Evolutionary conservation across 2,797 vertebrate genomes (phyloP).

Genomic region (Pipistrellus nathusii): DNA sequence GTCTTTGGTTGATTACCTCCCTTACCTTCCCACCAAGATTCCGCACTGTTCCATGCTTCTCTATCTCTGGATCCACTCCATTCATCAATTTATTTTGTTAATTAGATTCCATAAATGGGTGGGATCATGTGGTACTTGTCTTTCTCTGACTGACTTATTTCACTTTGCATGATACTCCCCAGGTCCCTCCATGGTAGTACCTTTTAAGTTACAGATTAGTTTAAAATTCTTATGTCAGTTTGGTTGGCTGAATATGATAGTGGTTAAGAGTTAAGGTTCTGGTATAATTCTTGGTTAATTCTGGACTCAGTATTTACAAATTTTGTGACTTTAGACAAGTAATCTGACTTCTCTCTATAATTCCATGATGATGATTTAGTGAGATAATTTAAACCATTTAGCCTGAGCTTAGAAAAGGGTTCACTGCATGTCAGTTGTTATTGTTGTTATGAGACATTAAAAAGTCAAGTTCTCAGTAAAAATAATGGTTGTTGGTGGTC

Average conservation of each 20-base stretch:
- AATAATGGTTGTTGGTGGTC: conserved; percentile 17
- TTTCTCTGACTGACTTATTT: too few relatives aligned
- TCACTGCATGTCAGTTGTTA: conserved; percentile 5
- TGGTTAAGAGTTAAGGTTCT: conserved; percentile 1
- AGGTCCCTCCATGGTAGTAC: too few relatives aligned
- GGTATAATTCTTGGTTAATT: conserved; percentile 7
- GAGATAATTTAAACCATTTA: conserved; percentile 19
- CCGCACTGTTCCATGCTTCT: too few relatives aligned
- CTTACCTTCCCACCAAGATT: too few relatives aligned
- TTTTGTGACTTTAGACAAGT: neutral
- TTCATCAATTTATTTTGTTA: too few relatives aligned
- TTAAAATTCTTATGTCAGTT: conserved; percentile 6
- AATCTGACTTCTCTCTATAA: neutral
- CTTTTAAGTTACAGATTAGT: neutral
- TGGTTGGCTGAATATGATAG: neutral
- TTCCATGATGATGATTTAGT: conserved; percentile 28
- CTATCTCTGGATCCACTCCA: too few relatives aligned
- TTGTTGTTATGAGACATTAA: conserved; percentile 39
- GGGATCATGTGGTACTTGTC: too few relatives aligned
- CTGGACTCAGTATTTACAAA: neutral
- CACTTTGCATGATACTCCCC: too few relatives aligned
- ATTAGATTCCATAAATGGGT: too few relatives aligned
- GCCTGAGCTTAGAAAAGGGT: neutral
- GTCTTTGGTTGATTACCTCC: too few relatives aligned
- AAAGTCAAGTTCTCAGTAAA: conserved; percentile 58